These are phyloP conservation scores for Sphenopsis melanotis DNA, from an alignment of 2,797 vertebrate genomes.

Conservation along the genomic window DNA sequence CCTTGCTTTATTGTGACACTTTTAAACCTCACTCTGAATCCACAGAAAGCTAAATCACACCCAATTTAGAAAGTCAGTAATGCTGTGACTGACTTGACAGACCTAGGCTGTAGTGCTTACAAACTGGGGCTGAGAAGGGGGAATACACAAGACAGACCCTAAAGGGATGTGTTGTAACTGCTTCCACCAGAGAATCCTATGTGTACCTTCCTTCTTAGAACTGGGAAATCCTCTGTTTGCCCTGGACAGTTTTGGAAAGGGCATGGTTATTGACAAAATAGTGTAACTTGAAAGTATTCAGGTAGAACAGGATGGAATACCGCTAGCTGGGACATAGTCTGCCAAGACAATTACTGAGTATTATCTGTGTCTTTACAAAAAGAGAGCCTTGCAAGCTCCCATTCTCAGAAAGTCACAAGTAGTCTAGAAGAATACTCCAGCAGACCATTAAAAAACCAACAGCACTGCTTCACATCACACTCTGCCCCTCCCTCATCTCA, in stretches of 20 bases:
- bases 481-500: neutral
- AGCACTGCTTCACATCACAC: neutral
- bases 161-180: neutral
- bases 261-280: neutral
- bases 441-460: neutral
- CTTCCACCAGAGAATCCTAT: neutral
- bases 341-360: neutral
- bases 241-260: neutral
- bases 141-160: neutral
- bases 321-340: neutral
- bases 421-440: neutral
- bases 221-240: neutral
- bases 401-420: neutral
- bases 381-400: neutral
- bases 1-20: neutral
- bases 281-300: neutral
- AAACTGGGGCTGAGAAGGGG: neutral
- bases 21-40: neutral
- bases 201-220: neutral
- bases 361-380: neutral
- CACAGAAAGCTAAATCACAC: neutral
- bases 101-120: neutral
- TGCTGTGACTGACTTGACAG: neutral
- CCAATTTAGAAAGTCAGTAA: neutral
- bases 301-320: neutral